These are phyloP conservation scores for Orius laevigatus DNA, from an alignment of 1,140 invertebrate genomes.

Conservation along the genomic window DNA sequence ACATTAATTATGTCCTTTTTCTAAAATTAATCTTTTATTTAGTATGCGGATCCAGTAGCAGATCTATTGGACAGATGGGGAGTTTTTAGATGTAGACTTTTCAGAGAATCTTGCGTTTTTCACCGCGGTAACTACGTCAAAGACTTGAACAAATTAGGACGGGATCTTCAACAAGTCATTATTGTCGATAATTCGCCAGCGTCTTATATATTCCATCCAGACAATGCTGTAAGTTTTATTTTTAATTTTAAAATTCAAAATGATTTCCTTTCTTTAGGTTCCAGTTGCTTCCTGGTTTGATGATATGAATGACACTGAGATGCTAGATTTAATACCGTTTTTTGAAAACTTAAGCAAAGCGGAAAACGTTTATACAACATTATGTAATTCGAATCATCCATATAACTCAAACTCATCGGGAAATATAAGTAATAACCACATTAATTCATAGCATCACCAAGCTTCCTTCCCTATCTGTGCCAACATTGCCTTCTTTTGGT, in stretches of 20 bases:
- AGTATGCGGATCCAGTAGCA: slow-evolving; percentile 98
- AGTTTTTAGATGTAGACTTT: slow-evolving; percentile 88
- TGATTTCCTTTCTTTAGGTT: slow-evolving; percentile 43
- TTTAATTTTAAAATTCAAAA: background rate
- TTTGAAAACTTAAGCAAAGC: slow-evolving; percentile 89
- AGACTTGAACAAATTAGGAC: slow-evolving; percentile 92
- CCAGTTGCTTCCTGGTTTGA: slow-evolving; percentile 96
- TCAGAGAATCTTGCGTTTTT: slow-evolving; percentile 99
- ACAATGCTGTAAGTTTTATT: slow-evolving; percentile 82
- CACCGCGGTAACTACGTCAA: slow-evolving; percentile 99
- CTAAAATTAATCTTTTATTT: background rate
- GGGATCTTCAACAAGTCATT: slow-evolving; percentile 90
- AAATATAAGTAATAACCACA: background rate
- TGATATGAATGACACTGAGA: slow-evolving; percentile 87
- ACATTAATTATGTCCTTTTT: slow-evolving; percentile 4
- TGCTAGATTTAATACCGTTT: slow-evolving; percentile 87
- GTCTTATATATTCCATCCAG: slow-evolving; percentile 99
- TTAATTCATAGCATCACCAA: slow-evolving; percentile 7
- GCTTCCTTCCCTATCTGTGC: slow-evolving; percentile 14
- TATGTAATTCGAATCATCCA: slow-evolving; percentile 76
- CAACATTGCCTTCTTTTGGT: slow-evolving; percentile 19
- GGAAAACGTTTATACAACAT: slow-evolving; percentile 82
- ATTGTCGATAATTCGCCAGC: slow-evolving; percentile 99
- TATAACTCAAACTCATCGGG: slow-evolving; percentile 10
- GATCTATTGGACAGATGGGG: slow-evolving; percentile 96